These are phyloP conservation scores for Lysiphlebus fabarum DNA, from an alignment of 1,140 invertebrate species.

Conservation along the genomic window DNA sequence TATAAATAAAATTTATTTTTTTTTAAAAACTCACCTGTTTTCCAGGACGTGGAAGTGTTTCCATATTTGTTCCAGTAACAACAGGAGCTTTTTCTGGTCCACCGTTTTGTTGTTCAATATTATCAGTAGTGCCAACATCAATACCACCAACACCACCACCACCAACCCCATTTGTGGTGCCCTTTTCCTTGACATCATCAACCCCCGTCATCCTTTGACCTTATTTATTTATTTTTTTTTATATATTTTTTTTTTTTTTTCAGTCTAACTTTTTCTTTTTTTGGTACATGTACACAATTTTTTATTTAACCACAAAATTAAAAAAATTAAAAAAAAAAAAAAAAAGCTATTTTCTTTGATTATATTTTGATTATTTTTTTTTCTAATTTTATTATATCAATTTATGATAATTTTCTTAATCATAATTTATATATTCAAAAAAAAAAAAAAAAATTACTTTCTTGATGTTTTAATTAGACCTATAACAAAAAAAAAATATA, in stretches of 20 bases:
- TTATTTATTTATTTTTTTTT: constrained; percentile 37
- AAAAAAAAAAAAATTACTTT: too few species aligned
- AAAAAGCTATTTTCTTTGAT: constrained; percentile 25
- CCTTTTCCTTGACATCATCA: constrained; percentile 41
- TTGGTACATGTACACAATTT: constrained; percentile 2
- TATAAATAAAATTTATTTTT: too few species aligned
- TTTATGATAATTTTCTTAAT: too few species aligned
- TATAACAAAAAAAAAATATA: too few species aligned
- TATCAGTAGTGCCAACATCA: constrained; percentile 54
- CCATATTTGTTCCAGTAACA: constrained; percentile 61
- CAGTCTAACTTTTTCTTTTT: constrained; percentile 17
- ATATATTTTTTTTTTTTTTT: too few species aligned
- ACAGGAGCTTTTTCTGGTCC: constrained; percentile 59
- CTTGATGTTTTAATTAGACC: too few species aligned
- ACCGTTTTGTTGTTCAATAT: constrained; percentile 50
- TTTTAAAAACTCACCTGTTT: constrained; percentile 61
- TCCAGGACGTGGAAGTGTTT: constrained; percentile 58
- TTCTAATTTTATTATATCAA: not conserved
- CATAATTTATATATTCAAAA: too few species aligned
- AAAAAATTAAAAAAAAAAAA: too few species aligned
- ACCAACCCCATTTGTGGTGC: constrained; percentile 19
- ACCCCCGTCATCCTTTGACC: constrained; percentile 45
- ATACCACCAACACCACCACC: constrained; percentile 36
- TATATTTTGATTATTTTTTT: constrained; percentile 17
- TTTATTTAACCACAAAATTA: not conserved